A percentile compares a stretch with the other conserved stretches of the same genome.
phyloP scores from a whole-genome alignment of 2,797 vertebrate genomes.

The Gouania willdenowi region DNA sequence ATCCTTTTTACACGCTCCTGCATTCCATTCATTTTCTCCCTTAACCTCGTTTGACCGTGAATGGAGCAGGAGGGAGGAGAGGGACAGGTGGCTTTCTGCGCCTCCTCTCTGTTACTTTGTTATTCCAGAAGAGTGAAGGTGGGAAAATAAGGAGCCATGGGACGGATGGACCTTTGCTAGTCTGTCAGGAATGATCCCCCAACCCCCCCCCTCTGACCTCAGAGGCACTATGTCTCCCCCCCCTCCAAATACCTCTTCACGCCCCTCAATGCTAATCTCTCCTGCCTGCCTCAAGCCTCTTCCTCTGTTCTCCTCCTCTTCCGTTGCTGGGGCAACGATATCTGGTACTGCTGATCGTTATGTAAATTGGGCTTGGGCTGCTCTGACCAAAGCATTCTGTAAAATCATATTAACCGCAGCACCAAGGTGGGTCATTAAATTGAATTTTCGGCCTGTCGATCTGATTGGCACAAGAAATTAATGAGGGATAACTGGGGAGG shows the following conservation, averaged over 20 bases:
- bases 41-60: constrained; percentile 63
- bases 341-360: constrained; percentile 80
- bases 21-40: constrained; percentile 69
- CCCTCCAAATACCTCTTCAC: constrained; percentile 31
- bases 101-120: constrained; percentile 48
- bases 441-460: constrained; percentile 81
- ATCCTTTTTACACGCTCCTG: constrained; percentile 44
- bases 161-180: constrained; percentile 36
- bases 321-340: constrained; percentile 87
- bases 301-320: constrained; percentile 45
- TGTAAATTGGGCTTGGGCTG: constrained; percentile 82
- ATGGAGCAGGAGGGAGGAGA: constrained; percentile 31
- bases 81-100: constrained; percentile 49
- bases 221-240: constrained; percentile 31
- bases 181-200: constrained; percentile 67
- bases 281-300: constrained; percentile 40
- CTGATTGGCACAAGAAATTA: constrained; percentile 80
- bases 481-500: constrained; percentile 71
- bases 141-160: constrained; percentile 6
- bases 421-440: constrained; percentile 84
- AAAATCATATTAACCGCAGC: constrained; percentile 84
- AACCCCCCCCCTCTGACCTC: constrained; percentile 56
- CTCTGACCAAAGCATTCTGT: constrained; percentile 82
- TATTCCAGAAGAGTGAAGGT: constrained; percentile 15
- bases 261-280: constrained; percentile 50